Evolutionary conservation across 1,140 invertebrate species (phyloP).

Genomic region (Drosophila lacteicornis): DNA sequence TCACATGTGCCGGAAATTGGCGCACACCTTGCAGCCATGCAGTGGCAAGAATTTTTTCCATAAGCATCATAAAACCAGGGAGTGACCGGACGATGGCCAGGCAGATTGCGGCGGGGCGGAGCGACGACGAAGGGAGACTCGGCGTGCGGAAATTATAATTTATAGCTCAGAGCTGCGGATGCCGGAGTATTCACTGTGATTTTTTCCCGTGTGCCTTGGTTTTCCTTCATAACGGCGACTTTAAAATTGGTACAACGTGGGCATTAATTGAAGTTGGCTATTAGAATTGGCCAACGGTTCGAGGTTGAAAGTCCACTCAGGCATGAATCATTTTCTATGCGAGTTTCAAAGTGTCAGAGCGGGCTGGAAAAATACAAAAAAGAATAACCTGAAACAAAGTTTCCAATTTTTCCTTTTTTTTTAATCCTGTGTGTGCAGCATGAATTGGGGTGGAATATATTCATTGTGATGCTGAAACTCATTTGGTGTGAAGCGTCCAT

Average conservation of each 20-base stretch:
- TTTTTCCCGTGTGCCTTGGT: slow-evolving; percentile 6
- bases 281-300: slow-evolving; percentile 15
- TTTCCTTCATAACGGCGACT: slow-evolving; percentile 10
- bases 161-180: slow-evolving; percentile 75
- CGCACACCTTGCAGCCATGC: slow-evolving; percentile 79
- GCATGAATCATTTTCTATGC: slow-evolving; percentile 41
- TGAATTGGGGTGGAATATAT: slow-evolving; percentile 38
- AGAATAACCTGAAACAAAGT: slow-evolving; percentile 19
- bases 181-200: slow-evolving; percentile 38
- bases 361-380: slow-evolving; percentile 12
- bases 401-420: slow-evolving; percentile 5
- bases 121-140: slow-evolving; percentile 12
- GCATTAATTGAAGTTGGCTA: slow-evolving; percentile 43
- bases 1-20: slow-evolving; percentile 75
- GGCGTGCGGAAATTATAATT: slow-evolving; percentile 79
- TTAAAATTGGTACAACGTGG: slow-evolving; percentile 36
- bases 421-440: slow-evolving; percentile 16
- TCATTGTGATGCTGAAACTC: slow-evolving; percentile 25
- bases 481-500: slow-evolving; percentile 11
- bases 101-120: slow-evolving; percentile 16
- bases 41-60: slow-evolving; percentile 60
- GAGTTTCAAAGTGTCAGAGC: slow-evolving; percentile 31
- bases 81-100: slow-evolving; percentile 52
- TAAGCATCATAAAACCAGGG: slow-evolving; percentile 63
- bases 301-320: slow-evolving; percentile 25